Evolutionary conservation across 2,797 vertebrate genomes (phyloP).

Genomic region (Anguilla anguilla): DNA sequence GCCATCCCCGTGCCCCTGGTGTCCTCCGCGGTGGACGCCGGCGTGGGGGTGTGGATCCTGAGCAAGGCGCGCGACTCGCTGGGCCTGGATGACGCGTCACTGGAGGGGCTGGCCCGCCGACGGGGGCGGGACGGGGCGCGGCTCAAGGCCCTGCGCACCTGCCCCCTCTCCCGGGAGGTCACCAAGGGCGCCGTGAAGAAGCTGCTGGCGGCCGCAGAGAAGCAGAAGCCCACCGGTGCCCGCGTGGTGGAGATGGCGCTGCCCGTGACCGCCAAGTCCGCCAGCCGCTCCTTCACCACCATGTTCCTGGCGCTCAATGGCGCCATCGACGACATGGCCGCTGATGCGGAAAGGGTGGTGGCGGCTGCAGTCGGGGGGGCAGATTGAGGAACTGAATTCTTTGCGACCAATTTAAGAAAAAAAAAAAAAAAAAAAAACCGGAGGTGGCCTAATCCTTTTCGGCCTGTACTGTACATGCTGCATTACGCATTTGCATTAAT

Average conservation of each 20-base stretch:
- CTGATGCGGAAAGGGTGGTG: conserved; percentile 66
- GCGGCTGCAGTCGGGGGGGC: background rate
- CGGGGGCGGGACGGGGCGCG: conserved; percentile 42
- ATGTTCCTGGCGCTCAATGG: conserved; percentile 69
- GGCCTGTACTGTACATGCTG: too few species aligned
- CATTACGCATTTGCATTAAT: too few species aligned
- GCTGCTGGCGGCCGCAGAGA: conserved; percentile 62
- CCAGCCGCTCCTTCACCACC: conserved; percentile 65
- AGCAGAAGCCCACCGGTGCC: conserved; percentile 50
- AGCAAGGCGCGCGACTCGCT: conserved; percentile 66
- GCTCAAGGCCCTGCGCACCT: conserved; percentile 63
- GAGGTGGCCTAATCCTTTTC: too few species aligned
- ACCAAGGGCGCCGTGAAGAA: conserved; percentile 68
- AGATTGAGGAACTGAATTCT: conserved; percentile 36
- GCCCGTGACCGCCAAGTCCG: conserved; percentile 62
- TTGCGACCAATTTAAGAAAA: too few species aligned
- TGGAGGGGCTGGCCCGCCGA: conserved; percentile 60
- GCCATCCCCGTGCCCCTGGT: conserved; percentile 72
- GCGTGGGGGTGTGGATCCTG: conserved; percentile 64
- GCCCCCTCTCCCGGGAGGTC: conserved; percentile 63
- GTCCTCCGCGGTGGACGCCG: conserved; percentile 70
- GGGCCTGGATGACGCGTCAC: conserved; percentile 65
- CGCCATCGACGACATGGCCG: conserved; percentile 70
- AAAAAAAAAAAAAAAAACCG: too few species aligned
- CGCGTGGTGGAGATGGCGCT: conserved; percentile 68